Evolutionary conservation across 35 echinoderm and acorn worm genomes (phyloP).

Genomic region (Amphiura filiformis): DNA sequence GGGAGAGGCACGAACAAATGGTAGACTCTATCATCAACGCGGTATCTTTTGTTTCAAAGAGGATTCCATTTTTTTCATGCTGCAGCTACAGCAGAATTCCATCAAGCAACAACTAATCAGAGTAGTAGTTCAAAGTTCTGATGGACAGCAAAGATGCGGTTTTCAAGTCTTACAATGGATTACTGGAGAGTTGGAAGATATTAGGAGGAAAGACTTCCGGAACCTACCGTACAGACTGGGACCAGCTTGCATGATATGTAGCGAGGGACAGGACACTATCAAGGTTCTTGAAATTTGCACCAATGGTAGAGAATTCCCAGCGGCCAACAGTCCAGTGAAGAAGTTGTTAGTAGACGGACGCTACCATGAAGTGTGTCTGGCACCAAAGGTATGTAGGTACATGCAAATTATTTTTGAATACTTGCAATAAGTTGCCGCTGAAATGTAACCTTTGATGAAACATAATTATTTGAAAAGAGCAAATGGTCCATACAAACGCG

Average conservation of each 20-base stretch:
- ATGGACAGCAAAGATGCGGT: background rate
- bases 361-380: constrained; percentile 27
- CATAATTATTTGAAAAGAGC: no score
- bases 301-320: constrained; percentile 11
- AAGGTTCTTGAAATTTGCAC: constrained; percentile 11
- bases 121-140: background rate
- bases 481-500: no score
- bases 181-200: background rate
- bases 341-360: background rate
- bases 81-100: background rate
- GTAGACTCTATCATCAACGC: background rate
- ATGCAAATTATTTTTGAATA: no score
- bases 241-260: constrained; percentile 5
- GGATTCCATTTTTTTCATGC: background rate
- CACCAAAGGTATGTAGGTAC: constrained; percentile 23
- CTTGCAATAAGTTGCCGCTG: no score
- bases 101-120: background rate
- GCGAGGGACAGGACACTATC: background rate
- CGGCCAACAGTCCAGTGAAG: constrained; percentile 10
- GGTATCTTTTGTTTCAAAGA: constrained; percentile 4
- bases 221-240: constrained; percentile 34
- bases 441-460: no score
- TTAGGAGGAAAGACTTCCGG: constrained; percentile 28
- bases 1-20: background rate
- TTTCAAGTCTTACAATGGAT: constrained; percentile 9